Conservation (phyloP, 2,113 vertebrate genomes). For the Tyrannus savana region DNA sequence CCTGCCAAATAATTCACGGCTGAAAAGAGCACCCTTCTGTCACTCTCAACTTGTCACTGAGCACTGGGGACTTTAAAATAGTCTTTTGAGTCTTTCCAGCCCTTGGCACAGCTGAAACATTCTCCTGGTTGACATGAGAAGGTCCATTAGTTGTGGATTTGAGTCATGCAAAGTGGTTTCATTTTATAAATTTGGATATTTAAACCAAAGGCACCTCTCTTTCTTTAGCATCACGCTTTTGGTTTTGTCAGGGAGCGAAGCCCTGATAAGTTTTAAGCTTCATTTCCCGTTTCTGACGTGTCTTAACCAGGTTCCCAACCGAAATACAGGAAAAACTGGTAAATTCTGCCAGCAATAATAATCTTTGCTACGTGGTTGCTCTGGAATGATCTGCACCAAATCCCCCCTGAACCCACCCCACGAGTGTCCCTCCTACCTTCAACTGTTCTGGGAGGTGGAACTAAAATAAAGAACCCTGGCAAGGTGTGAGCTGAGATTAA, state of each 20-base stretch:
- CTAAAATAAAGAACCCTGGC: not conserved
- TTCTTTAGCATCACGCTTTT: not conserved
- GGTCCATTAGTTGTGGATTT: not conserved
- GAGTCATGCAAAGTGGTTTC: not conserved
- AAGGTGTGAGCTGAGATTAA: accelerated
- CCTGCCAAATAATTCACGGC: not conserved
- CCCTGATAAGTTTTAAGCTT: not conserved
- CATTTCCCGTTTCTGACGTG: not conserved
- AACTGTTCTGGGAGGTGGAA: not conserved
- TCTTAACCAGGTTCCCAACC: not conserved
- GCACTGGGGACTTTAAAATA: not conserved
- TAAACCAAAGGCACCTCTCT: not conserved
- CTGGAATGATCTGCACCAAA: not conserved
- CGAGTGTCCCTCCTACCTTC: not conserved
- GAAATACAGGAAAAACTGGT: not conserved
- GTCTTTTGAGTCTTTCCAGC: not conserved
- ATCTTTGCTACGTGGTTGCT: accelerated
- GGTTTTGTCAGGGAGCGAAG: not conserved
- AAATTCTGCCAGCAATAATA: not conserved
- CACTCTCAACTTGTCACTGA: not conserved
- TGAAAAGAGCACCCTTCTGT: not conserved
- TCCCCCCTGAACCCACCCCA: not conserved
- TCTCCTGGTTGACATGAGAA: not conserved
- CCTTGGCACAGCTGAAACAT: not conserved
- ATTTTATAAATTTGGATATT: not conserved